Evolutionary conservation across 2,113 vertebrate species (phyloP), one percentile per base, ranked within the genome.

Genomic region (Glareola pratincola): DNA sequence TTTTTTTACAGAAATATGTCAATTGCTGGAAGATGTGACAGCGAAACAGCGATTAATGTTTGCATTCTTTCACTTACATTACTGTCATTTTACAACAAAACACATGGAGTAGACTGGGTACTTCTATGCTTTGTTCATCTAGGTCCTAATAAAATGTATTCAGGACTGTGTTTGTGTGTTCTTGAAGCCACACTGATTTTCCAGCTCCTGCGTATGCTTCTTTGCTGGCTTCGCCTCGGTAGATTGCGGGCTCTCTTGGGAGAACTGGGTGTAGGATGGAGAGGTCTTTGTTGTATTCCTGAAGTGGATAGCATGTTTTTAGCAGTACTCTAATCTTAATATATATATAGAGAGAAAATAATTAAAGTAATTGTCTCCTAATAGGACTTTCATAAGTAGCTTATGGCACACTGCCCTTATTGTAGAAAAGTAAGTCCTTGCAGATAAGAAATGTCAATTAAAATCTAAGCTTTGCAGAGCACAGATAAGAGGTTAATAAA

Each of bases 391-490:
- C 59, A 67, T 72, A 85, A 95, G 84, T 63, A 94, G 62, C 37
- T 96, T 83, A 43, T 95, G 89, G 87, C 82, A 94, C 47, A 22
- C 29, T 62, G 36, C 66, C 73, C 50, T 87, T 77, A 85, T 60
- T 88, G 87, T 88, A 92, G 47, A 86, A 67, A 74, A 94, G 47
- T 71, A 81, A 5, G 2, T 94, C 81, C 88, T 95, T 88, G 48
- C 12, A 95, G 94, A 96, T 96, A 96, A 97, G 79, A 85, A 95
- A 72, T 22, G n/a, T 85, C 82, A 80, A 85, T 96, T 92, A 92
- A 95, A 97, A 94, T 77, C 24, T 73, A 83, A 85, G 22, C 50
- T 94, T 94, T 92, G 51, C 72, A 93, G 79, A 76, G 19, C 41
- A 66, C 77, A 92, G 69, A 95, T 94, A 93, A 67, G 34, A 69